These are phyloP conservation scores for Drosophila trichaetosa DNA, from an alignment of 2,888 invertebrate genomes.

Conservation along the genomic window DNA sequence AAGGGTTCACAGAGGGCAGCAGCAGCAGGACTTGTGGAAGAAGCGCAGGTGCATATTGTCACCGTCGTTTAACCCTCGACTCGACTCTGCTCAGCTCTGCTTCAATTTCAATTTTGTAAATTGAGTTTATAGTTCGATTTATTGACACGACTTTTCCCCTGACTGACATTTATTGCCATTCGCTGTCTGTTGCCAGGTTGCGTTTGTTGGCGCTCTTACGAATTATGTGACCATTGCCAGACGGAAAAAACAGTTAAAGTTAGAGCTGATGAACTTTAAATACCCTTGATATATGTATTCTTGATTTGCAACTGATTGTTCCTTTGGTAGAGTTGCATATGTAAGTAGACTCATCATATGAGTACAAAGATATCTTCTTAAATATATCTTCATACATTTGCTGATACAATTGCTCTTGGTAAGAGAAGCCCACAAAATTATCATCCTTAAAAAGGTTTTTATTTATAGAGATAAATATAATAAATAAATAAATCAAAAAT, in stretches of 20 bases:
- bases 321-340: not conserved
- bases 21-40: conserved; percentile 4
- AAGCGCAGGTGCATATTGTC: conserved; percentile 55
- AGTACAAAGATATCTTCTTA: not conserved
- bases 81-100: conserved; percentile 25
- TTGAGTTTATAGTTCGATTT: conserved; percentile 81
- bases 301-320: not conserved
- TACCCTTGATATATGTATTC: not conserved
- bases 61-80: conserved; percentile 69
- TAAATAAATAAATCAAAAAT: not conserved
- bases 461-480: not conserved
- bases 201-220: conserved; percentile 67
- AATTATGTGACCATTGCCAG: conserved; percentile 47
- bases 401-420: not conserved
- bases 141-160: conserved; percentile 66
- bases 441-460: not conserved
- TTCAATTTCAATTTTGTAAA: conserved; percentile 81
- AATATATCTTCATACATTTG: not conserved
- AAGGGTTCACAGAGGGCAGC: not conserved
- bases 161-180: conserved; percentile 79
- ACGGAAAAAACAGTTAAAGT: not conserved
- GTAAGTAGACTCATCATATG: not conserved
- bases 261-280: not conserved
- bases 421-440: not conserved
- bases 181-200: conserved; percentile 53